A percentile compares a stretch with the other conserved stretches of the same genome.
phyloP scores from a whole-genome alignment of 2,888 invertebrate species.

The Liopterus haemorrhoidalis region DNA sequence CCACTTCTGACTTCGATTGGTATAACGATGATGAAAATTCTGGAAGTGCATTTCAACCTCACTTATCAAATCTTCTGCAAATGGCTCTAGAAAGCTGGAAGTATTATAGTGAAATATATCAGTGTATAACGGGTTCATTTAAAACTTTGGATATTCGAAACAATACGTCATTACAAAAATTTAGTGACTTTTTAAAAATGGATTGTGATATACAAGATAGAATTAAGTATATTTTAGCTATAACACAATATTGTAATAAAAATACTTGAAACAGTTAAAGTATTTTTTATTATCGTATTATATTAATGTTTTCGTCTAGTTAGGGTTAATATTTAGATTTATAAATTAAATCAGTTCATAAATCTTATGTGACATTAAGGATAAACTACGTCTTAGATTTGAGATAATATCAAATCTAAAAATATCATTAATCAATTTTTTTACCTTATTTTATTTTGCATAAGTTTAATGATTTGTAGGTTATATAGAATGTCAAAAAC shows the following conservation, averaged over 20 bases:
- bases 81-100: slow-evolving; percentile 14
- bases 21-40: slow-evolving; percentile 2
- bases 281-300: too few species aligned
- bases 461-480: too few species aligned
- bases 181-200: slow-evolving; percentile 1
- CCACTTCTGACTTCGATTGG: slow-evolving; percentile 14
- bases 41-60: slow-evolving; percentile 16
- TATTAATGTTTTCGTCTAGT: too few species aligned
- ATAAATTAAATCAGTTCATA: too few species aligned
- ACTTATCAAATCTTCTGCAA: slow-evolving; percentile 11
- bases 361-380: too few species aligned
- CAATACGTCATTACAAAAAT: slow-evolving; percentile 5
- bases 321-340: too few species aligned
- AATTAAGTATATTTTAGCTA: slow-evolving; percentile 15
- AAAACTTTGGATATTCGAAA: slow-evolving; percentile 16
- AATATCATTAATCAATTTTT: too few species aligned
- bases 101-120: slow-evolving; percentile 14
- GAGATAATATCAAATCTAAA: too few species aligned
- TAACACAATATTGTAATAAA: slow-evolving; percentile 21
- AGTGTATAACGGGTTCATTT: slow-evolving; percentile 13
- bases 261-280: not conserved
- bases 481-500: too few species aligned
- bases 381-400: too few species aligned
- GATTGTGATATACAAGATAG: not conserved
- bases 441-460: too few species aligned